A percentile compares a stretch with the other conserved stretches of the same genome.
Conservation (phyloP, 2,797 vertebrate species). For the Sphaeramia orbicularis region DNA sequence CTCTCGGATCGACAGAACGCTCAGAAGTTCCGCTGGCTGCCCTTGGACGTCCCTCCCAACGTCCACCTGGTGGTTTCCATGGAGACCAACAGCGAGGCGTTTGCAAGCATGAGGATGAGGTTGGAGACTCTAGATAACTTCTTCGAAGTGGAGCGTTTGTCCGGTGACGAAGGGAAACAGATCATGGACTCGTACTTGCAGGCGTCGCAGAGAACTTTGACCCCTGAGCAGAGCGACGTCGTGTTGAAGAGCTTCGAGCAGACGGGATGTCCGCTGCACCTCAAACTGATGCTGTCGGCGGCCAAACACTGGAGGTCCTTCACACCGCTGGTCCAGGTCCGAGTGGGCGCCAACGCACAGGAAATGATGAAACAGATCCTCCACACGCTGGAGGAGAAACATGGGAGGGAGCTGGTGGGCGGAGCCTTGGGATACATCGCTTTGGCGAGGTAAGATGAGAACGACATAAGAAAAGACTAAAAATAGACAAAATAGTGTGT, state of each 20-base stretch:
- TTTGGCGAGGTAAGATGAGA: constrained; percentile 79
- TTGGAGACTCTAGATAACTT: constrained; percentile 53
- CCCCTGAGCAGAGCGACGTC: constrained; percentile 65
- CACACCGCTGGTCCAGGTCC: constrained; percentile 56
- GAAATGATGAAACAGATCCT: constrained; percentile 80
- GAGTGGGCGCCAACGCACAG: constrained; percentile 66
- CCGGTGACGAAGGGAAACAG: constrained; percentile 72
- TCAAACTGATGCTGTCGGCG: constrained; percentile 81
- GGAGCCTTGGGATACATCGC: constrained; percentile 83
- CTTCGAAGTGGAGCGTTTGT: constrained; percentile 81
- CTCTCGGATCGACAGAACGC: constrained; percentile 68
- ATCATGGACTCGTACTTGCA: constrained; percentile 78
- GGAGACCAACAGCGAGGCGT: constrained; percentile 50
- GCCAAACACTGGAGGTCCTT: constrained; percentile 85
- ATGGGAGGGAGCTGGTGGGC: constrained; percentile 82
- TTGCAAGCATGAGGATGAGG: constrained; percentile 59
- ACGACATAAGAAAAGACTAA: neutral
- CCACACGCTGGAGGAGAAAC: constrained; percentile 81
- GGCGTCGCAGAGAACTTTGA: constrained; percentile 56
- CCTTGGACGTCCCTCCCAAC: constrained; percentile 78
- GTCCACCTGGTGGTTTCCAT: constrained; percentile 86
- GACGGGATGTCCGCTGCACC: constrained; percentile 81
- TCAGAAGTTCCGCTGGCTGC: constrained; percentile 83
- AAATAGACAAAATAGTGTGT: neutral
- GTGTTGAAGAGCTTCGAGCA: constrained; percentile 75